Base-by-base conservation (phyloP, 2,113 vertebrate species). In the Calonectris borealis region DNA sequence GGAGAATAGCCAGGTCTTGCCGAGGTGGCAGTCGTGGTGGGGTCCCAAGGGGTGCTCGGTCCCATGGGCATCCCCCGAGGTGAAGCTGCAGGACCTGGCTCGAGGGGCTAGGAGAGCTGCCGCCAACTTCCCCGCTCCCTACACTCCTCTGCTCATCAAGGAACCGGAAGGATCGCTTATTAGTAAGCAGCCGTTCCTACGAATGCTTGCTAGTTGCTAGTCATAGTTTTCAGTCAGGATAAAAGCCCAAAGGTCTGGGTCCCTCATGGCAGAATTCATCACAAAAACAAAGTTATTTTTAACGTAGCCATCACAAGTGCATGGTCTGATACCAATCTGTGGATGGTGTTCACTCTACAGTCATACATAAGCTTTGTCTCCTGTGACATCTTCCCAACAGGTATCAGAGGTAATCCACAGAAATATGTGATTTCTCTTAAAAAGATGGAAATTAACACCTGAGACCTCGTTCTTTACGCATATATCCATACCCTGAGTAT, bases 11-110 rank as follows among this genome's bases (percentile, higher is more conserved):
- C 58, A 66, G 66, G 52, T 27, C 58, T 40, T 36, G 34, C 34
- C 0, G 0, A 71, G 25, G 40, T 0, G 1, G 34, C 34, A 18
- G 38, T 11, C 3, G 0, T 6, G 27, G 31, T 10, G 24, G 26
- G 20, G 20, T 57, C 19, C 36, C 78, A 34, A 40, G 9, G 49
- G 44, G 36, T 46, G 71, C 42, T 71, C 11, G 4, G 32, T 20
- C 27, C 24, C 64, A 22, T 32, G 9, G 42, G 11, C 57, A n/a
- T 16, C 34, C 44, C 62, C 34, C 0, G 0, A n/a, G 24, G 27
- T 0, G 0, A 78, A 65, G 34, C 24, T 52, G 51, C 42, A 38
- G 55, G 70, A 44, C 36, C 19, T 2, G 14, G 24, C 36, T 58
- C 1, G 1, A 40, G 38, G 25, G 12, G 17, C 20, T 8, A 8